Conservation (phyloP, 2,888 invertebrate species). For the Acanthosepion pharaonis region DNA sequence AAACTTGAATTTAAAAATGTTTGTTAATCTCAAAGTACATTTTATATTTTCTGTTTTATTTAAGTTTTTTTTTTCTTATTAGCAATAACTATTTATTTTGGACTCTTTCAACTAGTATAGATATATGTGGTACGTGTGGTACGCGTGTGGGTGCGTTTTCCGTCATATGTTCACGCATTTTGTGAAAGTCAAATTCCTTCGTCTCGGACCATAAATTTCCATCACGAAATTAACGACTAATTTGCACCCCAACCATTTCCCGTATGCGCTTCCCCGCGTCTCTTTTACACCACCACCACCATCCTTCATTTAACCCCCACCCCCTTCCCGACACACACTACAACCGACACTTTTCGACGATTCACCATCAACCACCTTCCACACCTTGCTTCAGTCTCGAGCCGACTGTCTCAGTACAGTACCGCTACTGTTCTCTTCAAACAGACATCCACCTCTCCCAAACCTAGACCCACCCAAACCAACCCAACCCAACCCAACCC, state of each 20-base stretch:
- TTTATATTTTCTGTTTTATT: too few species aligned
- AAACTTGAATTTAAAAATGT: too few species aligned
- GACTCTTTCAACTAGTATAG: too few species aligned
- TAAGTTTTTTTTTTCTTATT: too few species aligned
- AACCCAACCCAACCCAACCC: too few species aligned
- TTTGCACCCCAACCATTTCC: not conserved
- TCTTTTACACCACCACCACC: not conserved
- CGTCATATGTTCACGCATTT: not conserved
- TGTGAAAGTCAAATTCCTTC: constrained; percentile 16
- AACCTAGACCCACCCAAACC: too few species aligned
- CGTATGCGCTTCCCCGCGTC: too few species aligned
- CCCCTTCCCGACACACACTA: too few species aligned
- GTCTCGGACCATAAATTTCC: constrained; percentile 33
- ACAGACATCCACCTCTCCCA: not conserved
- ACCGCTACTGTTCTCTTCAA: not conserved
- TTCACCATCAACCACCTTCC: not conserved
- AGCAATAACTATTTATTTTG: too few species aligned
- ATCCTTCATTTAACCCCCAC: not conserved
- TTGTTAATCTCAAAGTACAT: too few species aligned
- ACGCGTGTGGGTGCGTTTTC: not conserved
- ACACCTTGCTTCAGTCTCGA: not conserved
- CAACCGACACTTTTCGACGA: not conserved
- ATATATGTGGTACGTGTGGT: not conserved
- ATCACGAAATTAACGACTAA: not conserved
- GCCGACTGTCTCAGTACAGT: not conserved